phyloP scores from a whole-genome alignment of 2,113 vertebrate genomes.

The Ophthalmolycus amberensis region DNA sequence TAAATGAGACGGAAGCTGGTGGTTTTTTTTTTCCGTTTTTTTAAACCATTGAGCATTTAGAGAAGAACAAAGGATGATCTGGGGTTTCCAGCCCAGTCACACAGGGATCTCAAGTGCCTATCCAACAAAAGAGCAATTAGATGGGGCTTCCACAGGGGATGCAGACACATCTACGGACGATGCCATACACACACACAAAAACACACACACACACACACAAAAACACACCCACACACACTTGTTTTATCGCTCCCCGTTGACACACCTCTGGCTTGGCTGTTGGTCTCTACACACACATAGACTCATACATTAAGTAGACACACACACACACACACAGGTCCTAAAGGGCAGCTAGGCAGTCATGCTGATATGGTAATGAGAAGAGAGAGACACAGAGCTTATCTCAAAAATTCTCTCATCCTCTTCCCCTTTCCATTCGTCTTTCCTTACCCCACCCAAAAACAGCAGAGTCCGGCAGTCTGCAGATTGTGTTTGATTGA shows the following conservation, averaged over 20 bases:
- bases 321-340: conserved; percentile 41
- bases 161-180: conserved; percentile 25
- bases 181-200: background rate
- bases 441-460: conserved; percentile 37
- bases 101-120: conserved; percentile 50
- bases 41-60: conserved; percentile 49
- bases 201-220: background rate
- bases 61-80: conserved; percentile 56
- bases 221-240: background rate
- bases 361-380: conserved; percentile 72
- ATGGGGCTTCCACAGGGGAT: conserved; percentile 44
- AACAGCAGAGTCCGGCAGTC: conserved; percentile 25
- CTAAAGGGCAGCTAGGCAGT: conserved; percentile 45
- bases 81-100: conserved; percentile 57
- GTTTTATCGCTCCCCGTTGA: conserved; percentile 34
- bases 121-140: conserved; percentile 74
- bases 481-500: conserved; percentile 29
- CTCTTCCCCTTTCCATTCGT: conserved; percentile 34
- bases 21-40: background rate
- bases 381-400: conserved; percentile 47
- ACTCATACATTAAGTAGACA: background rate
- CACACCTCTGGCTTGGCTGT: conserved; percentile 21
- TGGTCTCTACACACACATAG: conserved; percentile 16
- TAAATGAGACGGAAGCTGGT: conserved; percentile 62
- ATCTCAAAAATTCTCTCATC: conserved; percentile 61